Evolutionary conservation across 2,888 invertebrate species (phyloP).

Genomic region (Latrodectus elegans): DNA sequence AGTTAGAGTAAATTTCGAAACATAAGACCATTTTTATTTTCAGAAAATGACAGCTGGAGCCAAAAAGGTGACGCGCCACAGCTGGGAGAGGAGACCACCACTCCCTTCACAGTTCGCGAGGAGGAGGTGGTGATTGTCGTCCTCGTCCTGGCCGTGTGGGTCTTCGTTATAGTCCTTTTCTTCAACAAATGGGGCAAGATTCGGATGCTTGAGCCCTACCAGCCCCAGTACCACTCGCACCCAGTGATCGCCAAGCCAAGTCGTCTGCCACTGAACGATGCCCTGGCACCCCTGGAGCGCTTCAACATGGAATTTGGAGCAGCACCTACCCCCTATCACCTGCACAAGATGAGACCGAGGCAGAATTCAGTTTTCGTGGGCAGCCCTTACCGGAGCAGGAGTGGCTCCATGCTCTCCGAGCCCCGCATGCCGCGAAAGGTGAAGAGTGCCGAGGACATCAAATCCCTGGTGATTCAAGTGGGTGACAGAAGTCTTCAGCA

Average conservation of each 20-base stretch:
- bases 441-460: constrained; percentile 88
- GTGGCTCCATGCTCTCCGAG: constrained; percentile 79
- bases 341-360: constrained; percentile 77
- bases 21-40: neutral
- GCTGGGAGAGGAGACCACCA: constrained; percentile 24
- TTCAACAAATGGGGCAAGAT: constrained; percentile 97
- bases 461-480: constrained; percentile 79
- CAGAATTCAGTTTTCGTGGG: constrained; percentile 93
- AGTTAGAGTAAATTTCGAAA: neutral
- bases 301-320: constrained; percentile 64
- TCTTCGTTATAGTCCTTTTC: constrained; percentile 90
- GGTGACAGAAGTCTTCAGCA: constrained; percentile 53
- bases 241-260: constrained; percentile 57
- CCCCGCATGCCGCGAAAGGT: constrained; percentile 83
- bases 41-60: constrained; percentile 65
- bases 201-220: constrained; percentile 92
- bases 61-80: constrained; percentile 14
- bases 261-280: constrained; percentile 52
- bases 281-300: constrained; percentile 54
- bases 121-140: constrained; percentile 90
- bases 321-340: constrained; percentile 37
- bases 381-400: constrained; percentile 68
- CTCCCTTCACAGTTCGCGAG: constrained; percentile 80
- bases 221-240: constrained; percentile 88
- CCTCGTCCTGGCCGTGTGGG: constrained; percentile 89